Conservation (phyloP, 2,113 vertebrate species). For the Caracal caracal region DNA sequence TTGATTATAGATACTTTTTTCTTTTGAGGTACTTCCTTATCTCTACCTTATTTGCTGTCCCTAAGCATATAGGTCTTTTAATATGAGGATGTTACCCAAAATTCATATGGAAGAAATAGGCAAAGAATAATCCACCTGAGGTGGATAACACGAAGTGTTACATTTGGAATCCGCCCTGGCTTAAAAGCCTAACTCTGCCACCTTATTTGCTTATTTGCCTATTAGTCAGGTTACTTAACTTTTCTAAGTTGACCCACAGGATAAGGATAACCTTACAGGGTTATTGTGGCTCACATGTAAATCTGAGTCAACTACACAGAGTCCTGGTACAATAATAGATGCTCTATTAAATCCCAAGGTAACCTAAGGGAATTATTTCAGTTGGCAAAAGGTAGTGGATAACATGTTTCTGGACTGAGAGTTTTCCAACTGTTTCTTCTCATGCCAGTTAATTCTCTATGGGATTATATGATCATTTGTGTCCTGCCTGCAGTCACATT, state of each 20-base stretch:
- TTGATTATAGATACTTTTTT: background rate
- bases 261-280: background rate
- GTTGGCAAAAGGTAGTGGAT: background rate
- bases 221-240: background rate
- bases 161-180: background rate
- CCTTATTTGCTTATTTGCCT: background rate
- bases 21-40: background rate
- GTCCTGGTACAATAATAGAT: background rate
- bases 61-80: background rate
- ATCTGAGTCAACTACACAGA: background rate
- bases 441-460: background rate
- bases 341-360: background rate
- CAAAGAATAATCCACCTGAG: background rate
- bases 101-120: background rate
- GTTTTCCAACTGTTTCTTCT: background rate
- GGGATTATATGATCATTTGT: background rate
- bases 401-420: background rate
- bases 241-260: background rate
- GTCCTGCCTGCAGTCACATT: background rate
- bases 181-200: background rate
- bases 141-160: background rate
- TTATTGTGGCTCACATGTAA: background rate
- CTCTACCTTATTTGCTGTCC: background rate
- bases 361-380: background rate
- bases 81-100: background rate